Evolutionary conservation across 2,797 vertebrate species (phyloP).

Genomic region (Anguilla anguilla): DNA sequence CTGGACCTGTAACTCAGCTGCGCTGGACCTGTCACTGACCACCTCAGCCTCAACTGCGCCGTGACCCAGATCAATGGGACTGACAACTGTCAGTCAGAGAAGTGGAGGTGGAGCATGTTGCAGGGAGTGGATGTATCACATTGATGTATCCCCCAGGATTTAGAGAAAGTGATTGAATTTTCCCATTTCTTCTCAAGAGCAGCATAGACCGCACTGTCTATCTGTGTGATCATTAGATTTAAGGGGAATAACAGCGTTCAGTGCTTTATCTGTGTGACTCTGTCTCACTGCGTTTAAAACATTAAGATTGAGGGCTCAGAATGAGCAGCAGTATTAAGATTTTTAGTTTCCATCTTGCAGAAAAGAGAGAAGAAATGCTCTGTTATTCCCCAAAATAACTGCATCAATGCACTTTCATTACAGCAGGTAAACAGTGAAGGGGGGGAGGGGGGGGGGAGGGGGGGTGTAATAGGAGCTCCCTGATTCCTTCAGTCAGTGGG

Average conservation of each 20-base stretch:
- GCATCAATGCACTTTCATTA: background rate
- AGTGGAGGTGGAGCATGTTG: background rate
- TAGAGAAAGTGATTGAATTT: conserved; percentile 20
- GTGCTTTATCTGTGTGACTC: background rate
- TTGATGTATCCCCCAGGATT: background rate
- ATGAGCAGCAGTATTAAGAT: background rate
- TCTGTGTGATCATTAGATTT: background rate
- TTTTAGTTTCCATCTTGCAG: background rate
- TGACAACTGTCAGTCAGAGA: background rate
- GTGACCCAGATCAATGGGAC: conserved; percentile 15
- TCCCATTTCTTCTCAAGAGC: conserved; percentile 4
- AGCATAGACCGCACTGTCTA: background rate
- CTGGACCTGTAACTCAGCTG: background rate
- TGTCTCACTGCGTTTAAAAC: background rate
- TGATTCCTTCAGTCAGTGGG: background rate
- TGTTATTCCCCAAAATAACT: background rate
- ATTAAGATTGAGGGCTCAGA: background rate
- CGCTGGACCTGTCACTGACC: background rate
- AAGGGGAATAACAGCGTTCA: too few relatives aligned
- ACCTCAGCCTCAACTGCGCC: background rate
- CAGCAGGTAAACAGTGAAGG: background rate
- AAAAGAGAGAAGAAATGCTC: background rate
- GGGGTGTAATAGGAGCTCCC: background rate
- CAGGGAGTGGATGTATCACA: background rate
- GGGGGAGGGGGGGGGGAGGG: background rate